Evolutionary conservation across 2,888 invertebrate genomes (phyloP), one percentile per base, ranked within the genome.

Genomic region (Kryphioiulus occultus): DNA sequence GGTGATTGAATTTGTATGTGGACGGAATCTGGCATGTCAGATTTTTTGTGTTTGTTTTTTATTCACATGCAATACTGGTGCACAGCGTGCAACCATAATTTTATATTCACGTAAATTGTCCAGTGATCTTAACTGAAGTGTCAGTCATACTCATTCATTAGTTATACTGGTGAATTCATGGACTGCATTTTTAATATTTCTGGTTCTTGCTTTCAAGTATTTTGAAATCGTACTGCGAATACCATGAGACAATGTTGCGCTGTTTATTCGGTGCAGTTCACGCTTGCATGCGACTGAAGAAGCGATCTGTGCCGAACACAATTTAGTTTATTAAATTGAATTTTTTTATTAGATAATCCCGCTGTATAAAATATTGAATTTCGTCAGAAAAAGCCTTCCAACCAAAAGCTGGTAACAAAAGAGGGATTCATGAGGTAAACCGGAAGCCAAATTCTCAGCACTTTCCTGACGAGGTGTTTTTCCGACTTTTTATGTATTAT

Each of bases 241-340:
- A 35, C 35, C 35, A 35, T 35, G 35, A 35, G 35, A 30, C 78
- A 78, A 26, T 22, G 30, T 78, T 30, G 26, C 10, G 12, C 22
- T 68, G 26, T 39, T 39, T 26, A 10, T 59, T 59, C 22, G 9
- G 0, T 22, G 68, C 5, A 68, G n/a, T 68, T 78, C 78, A 78
- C 78, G 78, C 78, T 78, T 78, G 78, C 30, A 78, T 22, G 78
- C 0, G 12, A 7, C 78, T 78, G 26, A 78, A 30, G 78, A 78
- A 78, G 78, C 78, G 78, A 78, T 78, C 78, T 30, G 12, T 78
- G 30, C 78, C 26, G 26, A 78, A 78, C 26, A 78, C 78, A 78
- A 78, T 78, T 78, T 78, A 78, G 78, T 78, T 78, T 78, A 78
- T 78, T 26, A 78, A 78, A 78, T 78, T 78, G 78, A 78, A 78